phyloP scores from a whole-genome alignment of 2,113 vertebrate genomes.

The Rhea americana region DNA sequence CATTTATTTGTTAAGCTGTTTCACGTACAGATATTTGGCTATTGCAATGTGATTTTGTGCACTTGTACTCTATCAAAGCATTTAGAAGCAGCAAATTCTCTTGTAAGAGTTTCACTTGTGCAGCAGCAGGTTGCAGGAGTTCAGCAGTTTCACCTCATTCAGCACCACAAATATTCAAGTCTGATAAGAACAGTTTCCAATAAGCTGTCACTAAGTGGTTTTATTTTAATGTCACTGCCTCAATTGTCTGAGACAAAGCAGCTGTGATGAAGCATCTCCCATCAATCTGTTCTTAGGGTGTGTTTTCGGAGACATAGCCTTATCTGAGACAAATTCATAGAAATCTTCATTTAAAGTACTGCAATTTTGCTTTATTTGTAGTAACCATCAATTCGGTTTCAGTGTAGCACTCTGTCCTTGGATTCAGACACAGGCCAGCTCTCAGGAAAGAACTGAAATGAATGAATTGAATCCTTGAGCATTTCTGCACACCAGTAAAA shows the following conservation, averaged over 20 bases:
- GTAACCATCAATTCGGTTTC: neutral
- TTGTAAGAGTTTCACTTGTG: constrained; percentile 35
- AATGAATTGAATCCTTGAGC: neutral
- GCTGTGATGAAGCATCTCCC: neutral
- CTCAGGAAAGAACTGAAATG: neutral
- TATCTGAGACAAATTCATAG: neutral
- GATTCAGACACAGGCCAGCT: neutral
- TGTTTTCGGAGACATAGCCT: neutral
- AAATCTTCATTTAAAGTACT: neutral
- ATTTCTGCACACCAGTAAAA: neutral
- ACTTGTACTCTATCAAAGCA: constrained; percentile 52
- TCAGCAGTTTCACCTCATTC: constrained; percentile 43
- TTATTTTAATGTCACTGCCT: constrained; percentile 63
- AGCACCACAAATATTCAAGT: constrained; percentile 48
- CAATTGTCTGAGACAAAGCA: constrained; percentile 20
- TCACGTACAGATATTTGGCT: neutral
- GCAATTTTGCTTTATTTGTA: neutral
- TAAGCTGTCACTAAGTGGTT: constrained; percentile 43
- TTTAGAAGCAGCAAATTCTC: constrained; percentile 9
- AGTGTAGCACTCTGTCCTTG: neutral
- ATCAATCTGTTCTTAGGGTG: neutral
- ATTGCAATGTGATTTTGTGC: neutral
- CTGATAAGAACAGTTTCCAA: constrained; percentile 30
- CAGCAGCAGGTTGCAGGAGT: constrained; percentile 6
- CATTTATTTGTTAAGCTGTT: neutral